A percentile compares a stretch with the other conserved stretches of the same genome.
Conservation (phyloP, 2,797 vertebrate genomes). For the Phoeniculus purpureus region DNA sequence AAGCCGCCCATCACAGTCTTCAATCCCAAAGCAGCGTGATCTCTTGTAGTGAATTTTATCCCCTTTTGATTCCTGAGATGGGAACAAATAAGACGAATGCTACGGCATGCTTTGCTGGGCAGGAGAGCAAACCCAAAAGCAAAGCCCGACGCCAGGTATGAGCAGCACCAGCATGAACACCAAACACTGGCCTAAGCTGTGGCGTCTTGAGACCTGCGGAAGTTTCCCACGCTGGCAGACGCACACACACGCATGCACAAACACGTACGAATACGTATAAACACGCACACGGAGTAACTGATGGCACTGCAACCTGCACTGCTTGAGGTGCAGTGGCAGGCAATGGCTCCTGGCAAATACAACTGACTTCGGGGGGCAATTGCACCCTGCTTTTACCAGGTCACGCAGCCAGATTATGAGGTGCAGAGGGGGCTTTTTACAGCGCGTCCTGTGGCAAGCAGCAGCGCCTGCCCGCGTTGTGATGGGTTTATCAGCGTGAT, state of each 20-base stretch:
- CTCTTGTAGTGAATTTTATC: not conserved
- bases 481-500: rapidly evolving
- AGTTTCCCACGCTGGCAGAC: rapidly evolving
- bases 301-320: rapidly evolving
- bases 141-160: rapidly evolving
- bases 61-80: not conserved
- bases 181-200: rapidly evolving
- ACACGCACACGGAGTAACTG: rapidly evolving
- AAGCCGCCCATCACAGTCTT: not conserved
- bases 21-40: not conserved
- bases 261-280: no score
- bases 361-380: not conserved
- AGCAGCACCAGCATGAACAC: not conserved
- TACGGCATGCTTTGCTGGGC: not conserved
- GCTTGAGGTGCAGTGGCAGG: rapidly evolving
- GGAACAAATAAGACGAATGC: not conserved
- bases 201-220: not conserved
- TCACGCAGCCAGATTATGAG: not conserved
- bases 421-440: not conserved
- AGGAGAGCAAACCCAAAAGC: rapidly evolving
- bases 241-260: rapidly evolving
- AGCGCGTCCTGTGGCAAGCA: not conserved
- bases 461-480: rapidly evolving
- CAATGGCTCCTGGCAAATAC: not conserved
- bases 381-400: rapidly evolving